phyloP scores from a whole-genome alignment of 2,113 vertebrate genomes.

The Stigmatopora argus region DNA sequence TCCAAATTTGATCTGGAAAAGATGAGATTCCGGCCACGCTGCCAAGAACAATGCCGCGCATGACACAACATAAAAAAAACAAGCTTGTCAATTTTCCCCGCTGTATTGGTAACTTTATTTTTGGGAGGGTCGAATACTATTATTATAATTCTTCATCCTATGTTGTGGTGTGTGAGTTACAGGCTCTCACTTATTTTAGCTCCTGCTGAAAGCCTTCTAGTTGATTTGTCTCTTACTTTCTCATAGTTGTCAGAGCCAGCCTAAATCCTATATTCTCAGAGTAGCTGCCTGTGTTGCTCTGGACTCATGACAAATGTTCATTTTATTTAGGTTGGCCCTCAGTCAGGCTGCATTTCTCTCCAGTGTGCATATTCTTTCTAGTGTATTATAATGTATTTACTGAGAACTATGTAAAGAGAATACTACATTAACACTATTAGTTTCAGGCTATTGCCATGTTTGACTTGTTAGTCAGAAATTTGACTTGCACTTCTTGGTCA shows the following conservation, averaged over 20 bases:
- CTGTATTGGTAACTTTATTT: neutral
- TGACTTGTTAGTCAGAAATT: neutral
- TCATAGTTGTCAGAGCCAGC: slow-evolving; percentile 65
- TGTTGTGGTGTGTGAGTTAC: neutral
- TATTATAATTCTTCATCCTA: neutral
- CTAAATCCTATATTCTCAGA: slow-evolving; percentile 61
- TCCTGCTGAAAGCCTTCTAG: neutral
- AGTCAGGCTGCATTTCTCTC: slow-evolving; percentile 41
- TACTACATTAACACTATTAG: slow-evolving; percentile 7
- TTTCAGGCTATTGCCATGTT: neutral
- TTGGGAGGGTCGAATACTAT: neutral
- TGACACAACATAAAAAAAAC: neutral
- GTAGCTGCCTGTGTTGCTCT: slow-evolving; percentile 58
- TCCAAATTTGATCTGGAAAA: neutral
- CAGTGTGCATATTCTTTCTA: slow-evolving; percentile 30
- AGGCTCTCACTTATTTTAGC: slow-evolving; percentile 30
- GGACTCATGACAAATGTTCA: slow-evolving; percentile 47
- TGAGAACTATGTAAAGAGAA: slow-evolving; percentile 16
- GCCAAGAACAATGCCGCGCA: slow-evolving; percentile 5
- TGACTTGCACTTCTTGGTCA: neutral
- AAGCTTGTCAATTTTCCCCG: neutral
- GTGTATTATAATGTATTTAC: slow-evolving; percentile 28
- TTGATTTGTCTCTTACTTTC: slow-evolving; percentile 61
- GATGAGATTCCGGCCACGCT: neutral
- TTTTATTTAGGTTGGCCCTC: slow-evolving; percentile 55